Percentiles rank a stretch among this genome's conserved stretches.
phyloP scores from a whole-genome alignment of 2,113 vertebrate species.

The Melanotaenia duboulayi region DNA sequence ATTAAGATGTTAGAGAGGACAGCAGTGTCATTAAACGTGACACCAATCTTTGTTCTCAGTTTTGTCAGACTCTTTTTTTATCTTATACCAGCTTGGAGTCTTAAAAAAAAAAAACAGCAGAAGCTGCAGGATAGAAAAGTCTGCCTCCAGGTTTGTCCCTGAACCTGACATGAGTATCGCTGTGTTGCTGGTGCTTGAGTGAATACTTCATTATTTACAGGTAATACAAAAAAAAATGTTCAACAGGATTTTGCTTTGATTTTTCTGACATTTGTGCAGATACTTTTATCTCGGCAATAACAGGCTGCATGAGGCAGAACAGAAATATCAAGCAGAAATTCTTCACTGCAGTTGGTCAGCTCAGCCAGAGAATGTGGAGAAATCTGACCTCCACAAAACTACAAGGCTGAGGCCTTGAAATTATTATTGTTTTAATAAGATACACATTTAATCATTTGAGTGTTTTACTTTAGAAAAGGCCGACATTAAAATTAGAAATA shows the following conservation, averaged over 20 bases:
- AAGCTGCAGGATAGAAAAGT: conserved; percentile 24
- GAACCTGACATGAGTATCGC: conserved; percentile 13
- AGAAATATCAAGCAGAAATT: conserved; percentile 23
- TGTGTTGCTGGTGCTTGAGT: conserved; percentile 12
- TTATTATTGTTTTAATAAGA: neutral
- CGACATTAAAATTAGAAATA: neutral
- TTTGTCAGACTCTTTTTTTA: neutral
- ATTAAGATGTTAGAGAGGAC: neutral
- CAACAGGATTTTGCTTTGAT: conserved; percentile 30
- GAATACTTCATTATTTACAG: conserved; percentile 37
- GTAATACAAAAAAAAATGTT: conserved; percentile 45
- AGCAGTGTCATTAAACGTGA: neutral
- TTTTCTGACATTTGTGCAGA: conserved; percentile 62
- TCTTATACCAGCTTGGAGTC: neutral
- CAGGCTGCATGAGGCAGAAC: conserved; percentile 6
- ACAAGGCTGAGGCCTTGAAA: neutral
- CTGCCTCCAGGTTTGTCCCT: conserved; percentile 10
- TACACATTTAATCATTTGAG: neutral
- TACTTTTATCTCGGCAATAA: conserved; percentile 48
- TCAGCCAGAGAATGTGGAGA: conserved; percentile 8
- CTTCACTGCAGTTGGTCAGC: conserved; percentile 21
- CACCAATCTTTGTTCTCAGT: neutral
- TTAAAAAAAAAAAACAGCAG: conserved; percentile 3
- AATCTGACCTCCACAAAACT: neutral
- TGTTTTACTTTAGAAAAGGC: too few species aligned